phyloP scores from a whole-genome alignment of 2,797 vertebrate genomes.

The Tiaroga cobitis region DNA sequence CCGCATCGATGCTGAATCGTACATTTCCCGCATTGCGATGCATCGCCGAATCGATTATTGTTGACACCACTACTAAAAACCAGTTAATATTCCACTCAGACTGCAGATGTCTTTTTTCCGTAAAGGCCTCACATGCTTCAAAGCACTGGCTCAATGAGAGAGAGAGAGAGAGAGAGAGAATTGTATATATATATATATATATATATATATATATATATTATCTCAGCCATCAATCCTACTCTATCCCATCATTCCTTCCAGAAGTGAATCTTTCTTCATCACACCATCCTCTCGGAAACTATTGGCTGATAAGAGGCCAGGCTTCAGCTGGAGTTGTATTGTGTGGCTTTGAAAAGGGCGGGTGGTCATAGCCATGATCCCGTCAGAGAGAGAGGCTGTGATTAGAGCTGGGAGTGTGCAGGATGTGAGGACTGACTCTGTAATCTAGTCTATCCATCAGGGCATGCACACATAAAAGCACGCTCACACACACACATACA shows the following conservation, averaged over 20 bases:
- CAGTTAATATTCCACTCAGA: background rate
- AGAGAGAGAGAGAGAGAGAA: background rate
- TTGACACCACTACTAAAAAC: too few species aligned
- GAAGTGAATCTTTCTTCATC: conserved; percentile 50
- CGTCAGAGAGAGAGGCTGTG: conserved; percentile 33
- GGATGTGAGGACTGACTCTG: conserved; percentile 35
- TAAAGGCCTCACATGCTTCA: conserved; percentile 29
- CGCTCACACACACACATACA: conserved; percentile 3
- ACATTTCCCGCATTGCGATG: too few species aligned
- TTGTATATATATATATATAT: too few species aligned
- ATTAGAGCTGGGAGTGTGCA: conserved; percentile 32
- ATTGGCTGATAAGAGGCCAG: conserved; percentile 34
- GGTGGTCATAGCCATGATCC: conserved; percentile 26
- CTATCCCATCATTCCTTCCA: conserved; percentile 42
- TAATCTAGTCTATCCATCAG: conserved; percentile 45
- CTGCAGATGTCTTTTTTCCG: conserved; percentile 12
- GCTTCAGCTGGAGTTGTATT: conserved; percentile 40
- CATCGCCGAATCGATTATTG: too few species aligned
- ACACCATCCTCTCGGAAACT: conserved; percentile 26
- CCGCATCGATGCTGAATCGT: too few species aligned
- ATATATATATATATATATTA: background rate
- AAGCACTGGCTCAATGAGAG: conserved; percentile 26
- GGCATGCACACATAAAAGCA: background rate
- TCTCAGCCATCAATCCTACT: conserved; percentile 37
- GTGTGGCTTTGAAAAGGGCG: conserved; percentile 19